phyloP scores from a whole-genome alignment of 1,140 invertebrate species.

The Drosophila fuyamai region DNA sequence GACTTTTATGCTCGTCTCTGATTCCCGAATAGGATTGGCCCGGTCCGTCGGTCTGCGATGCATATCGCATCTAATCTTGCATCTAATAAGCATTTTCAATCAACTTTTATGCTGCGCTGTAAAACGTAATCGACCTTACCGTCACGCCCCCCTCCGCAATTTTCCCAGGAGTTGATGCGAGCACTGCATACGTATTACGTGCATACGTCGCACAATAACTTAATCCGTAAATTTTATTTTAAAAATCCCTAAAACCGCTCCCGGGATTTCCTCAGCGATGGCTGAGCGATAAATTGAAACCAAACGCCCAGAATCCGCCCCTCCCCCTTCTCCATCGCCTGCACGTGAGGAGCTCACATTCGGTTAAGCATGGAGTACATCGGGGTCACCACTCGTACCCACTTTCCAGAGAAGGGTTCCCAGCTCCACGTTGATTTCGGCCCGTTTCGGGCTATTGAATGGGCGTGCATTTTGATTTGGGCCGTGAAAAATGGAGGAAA shows the following conservation, averaged over 20 bases:
- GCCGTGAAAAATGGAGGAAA: constrained; percentile 8
- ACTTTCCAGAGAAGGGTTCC: background rate
- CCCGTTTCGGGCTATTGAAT: constrained; percentile 57
- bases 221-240: constrained; percentile 84
- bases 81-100: constrained; percentile 85
- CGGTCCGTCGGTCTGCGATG: constrained; percentile 43
- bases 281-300: constrained; percentile 73
- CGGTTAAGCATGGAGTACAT: constrained; percentile 6
- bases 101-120: constrained; percentile 84
- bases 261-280: constrained; percentile 64
- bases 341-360: constrained; percentile 42
- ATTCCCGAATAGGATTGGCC: constrained; percentile 65
- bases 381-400: constrained; percentile 24
- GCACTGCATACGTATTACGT: constrained; percentile 20
- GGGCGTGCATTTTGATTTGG: constrained; percentile 46
- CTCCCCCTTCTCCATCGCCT: background rate
- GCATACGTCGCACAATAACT: constrained; percentile 74
- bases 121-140: constrained; percentile 83
- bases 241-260: constrained; percentile 78
- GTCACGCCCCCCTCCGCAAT: constrained; percentile 30
- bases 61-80: constrained; percentile 84
- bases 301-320: constrained; percentile 38
- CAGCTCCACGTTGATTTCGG: constrained; percentile 20
- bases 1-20: constrained; percentile 73
- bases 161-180: constrained; percentile 34